Evolutionary conservation across 2,797 vertebrate genomes (phyloP), one percentile per base, ranked within the genome.

Genomic region (Ctenosaura bakeri): DNA sequence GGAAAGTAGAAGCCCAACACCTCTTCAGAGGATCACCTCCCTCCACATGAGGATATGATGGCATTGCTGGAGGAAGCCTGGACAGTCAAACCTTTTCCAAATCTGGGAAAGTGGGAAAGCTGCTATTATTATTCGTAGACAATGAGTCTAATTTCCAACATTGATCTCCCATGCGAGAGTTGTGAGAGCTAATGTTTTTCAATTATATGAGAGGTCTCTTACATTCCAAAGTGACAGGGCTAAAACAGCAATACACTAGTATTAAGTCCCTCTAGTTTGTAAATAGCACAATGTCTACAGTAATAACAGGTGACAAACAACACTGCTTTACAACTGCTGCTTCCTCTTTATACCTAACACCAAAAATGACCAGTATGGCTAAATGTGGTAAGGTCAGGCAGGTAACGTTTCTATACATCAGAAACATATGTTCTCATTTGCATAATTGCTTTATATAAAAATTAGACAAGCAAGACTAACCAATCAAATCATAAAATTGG

Each of bases 401-500:
- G 64, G 7, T 26, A 83, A 29, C 0, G 29, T 84, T 46, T 69
- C 38, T 29, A 52, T 50, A 64, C 42, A 52, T 10, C 29, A 86
- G n/a, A 42, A 86, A 86, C 24, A 6, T 62, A 22, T n/a, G 3
- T 26, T 76, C n/a, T 76, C 38, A 26, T 56, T 76, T 86, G 76
- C 52, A 77, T 42, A 14, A 77, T 82, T 56, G 24, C 32, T 16
- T 89, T 91, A 10, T 78, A 76, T 56, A 69, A 26, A 59, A 87
- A 59, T 54, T 94, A 81, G n/a, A 88, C 64, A 92, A 90, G 0
- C 29, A 54, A 62, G 4, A 90, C 85, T 76, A 26, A 90, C 88
- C 89, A 90, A 56, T 80, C 90, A 86, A 81, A 88, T 38, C 86
- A 78, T 38, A 87, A 42, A 83, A 79, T 24, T 90, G 87, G 86